Percentiles rank a stretch among this genome's conserved stretches.
These are phyloP conservation scores for Alentia gelatinosa DNA, from an alignment of 2,888 invertebrate species.

Conservation along the genomic window DNA sequence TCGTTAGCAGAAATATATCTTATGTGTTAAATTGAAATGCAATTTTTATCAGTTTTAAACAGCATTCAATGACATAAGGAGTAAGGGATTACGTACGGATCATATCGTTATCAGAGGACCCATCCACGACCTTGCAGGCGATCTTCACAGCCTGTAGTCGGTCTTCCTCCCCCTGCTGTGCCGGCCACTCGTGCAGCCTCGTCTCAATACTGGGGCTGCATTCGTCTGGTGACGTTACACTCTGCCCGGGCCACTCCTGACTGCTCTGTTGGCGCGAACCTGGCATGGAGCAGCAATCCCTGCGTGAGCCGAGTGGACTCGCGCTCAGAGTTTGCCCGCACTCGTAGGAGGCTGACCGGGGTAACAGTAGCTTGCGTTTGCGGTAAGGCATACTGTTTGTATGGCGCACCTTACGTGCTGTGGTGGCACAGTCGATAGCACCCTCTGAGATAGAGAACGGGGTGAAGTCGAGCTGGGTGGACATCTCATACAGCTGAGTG, in stretches of 20 bases:
- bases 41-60: no score
- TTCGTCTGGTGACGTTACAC: not conserved
- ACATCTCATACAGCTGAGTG: slow-evolving; percentile 89
- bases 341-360: slow-evolving; percentile 24
- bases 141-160: not conserved
- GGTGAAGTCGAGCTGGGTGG: slow-evolving; percentile 80
- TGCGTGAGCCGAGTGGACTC: not conserved
- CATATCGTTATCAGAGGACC: not conserved
- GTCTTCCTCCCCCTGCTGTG: not conserved
- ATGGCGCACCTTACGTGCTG: not conserved
- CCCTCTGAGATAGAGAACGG: slow-evolving; percentile 82
- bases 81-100: not conserved
- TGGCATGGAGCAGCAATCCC: slow-evolving; percentile 16
- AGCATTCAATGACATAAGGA: no score
- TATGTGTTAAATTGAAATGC: no score
- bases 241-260: slow-evolving; percentile 24
- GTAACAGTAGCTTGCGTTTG: slow-evolving; percentile 34
- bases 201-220: not conserved
- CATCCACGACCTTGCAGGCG: not conserved
- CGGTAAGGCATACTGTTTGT: not conserved
- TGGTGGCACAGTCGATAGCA: slow-evolving; percentile 49
- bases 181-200: not conserved
- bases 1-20: no score
- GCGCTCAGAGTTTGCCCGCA: not conserved
- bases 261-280: slow-evolving; percentile 30